Evolutionary conservation across 2,113 vertebrate genomes (phyloP), one percentile per base, ranked within the genome.

Genomic region (Tetrao urogallus): DNA sequence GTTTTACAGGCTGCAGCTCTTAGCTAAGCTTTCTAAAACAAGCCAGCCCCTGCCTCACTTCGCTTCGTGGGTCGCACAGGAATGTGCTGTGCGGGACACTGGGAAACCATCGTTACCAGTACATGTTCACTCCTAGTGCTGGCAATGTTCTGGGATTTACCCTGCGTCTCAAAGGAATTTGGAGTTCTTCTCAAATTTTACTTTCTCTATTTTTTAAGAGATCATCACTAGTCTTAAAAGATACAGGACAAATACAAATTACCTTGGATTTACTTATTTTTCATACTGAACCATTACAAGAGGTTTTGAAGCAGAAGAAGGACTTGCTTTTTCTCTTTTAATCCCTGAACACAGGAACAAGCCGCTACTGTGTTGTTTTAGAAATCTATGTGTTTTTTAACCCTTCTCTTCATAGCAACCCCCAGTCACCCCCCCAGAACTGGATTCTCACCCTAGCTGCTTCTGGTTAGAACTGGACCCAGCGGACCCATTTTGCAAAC

Each of bases 91-190:
- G 42, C 32, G 45, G 45, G 63, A 58, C 16, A 24, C 61, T 83
- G 73, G 80, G 66, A 86, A 66, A 50, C 0, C 0, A 66, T 47
- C n/a, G 56, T 58, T 0, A 0, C 52, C 58, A 84, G 65, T 69
- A 34, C 27, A 11, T 4, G 25, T 71, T 88, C 57, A 42, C 30
- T 89, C 18, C 36, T 27, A 48, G 27, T 83, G 18, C 73, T 65
- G 52, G 73, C 17, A 64, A 13, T 36, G 30, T 64, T 75, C 43
- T 85, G 54, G 18, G 2, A 2, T 67, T 56, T 70, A 45, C 36
- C 83, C 72, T 67, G 61, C 1, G 0, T 69, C 45, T 69, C 28
- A 47, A 64, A 72, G 52, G 18, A 81, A 72, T 12, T 71, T 43
- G 19, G 34, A 67, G 13, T 5, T 80, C 89, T 86, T 60, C 17